phyloP scores from a whole-genome alignment of 2,888 invertebrate genomes.

The Ypsolopha sequella region DNA sequence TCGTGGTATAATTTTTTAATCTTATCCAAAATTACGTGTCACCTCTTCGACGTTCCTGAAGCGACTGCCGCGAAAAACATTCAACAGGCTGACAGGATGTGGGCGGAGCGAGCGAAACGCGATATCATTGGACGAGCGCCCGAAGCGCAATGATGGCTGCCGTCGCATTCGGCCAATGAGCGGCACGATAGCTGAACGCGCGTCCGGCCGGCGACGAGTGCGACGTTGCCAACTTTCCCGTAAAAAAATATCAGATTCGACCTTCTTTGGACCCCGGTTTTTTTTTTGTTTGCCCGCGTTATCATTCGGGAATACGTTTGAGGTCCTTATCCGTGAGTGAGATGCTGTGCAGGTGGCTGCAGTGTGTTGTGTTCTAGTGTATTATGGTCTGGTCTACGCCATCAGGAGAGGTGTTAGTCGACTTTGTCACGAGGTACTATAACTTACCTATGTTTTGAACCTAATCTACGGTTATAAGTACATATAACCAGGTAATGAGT shows the following conservation, averaged over 20 bases:
- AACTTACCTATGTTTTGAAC: not conserved
- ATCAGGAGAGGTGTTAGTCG: conserved; percentile 60
- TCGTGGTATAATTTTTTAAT: no score
- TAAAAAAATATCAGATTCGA: conserved; percentile 66
- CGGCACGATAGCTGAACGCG: conserved; percentile 62
- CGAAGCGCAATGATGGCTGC: conserved; percentile 59
- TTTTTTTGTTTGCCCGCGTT: conserved; percentile 67
- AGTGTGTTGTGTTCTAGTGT: conserved; percentile 54
- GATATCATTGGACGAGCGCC: conserved; percentile 54
- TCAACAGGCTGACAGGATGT: conserved; percentile 59
- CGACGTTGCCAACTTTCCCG: conserved; percentile 66
- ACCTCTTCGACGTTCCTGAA: conserved; percentile 26
- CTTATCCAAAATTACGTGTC: conserved; percentile 19
- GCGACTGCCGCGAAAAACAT: conserved; percentile 59
- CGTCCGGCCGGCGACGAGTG: conserved; percentile 53
- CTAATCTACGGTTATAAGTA: no score
- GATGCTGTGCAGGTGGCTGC: conserved; percentile 58
- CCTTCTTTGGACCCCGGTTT: conserved; percentile 68
- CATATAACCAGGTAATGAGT: no score
- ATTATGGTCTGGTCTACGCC: conserved; percentile 67
- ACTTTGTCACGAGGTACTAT: conserved; percentile 58
- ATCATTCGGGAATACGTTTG: conserved; percentile 61
- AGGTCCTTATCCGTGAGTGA: conserved; percentile 58
- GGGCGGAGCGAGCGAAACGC: conserved; percentile 68
- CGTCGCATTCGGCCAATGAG: conserved; percentile 64